phyloP scores from a whole-genome alignment of 2,797 vertebrate species.

The Coccyzus lansbergi region DNA sequence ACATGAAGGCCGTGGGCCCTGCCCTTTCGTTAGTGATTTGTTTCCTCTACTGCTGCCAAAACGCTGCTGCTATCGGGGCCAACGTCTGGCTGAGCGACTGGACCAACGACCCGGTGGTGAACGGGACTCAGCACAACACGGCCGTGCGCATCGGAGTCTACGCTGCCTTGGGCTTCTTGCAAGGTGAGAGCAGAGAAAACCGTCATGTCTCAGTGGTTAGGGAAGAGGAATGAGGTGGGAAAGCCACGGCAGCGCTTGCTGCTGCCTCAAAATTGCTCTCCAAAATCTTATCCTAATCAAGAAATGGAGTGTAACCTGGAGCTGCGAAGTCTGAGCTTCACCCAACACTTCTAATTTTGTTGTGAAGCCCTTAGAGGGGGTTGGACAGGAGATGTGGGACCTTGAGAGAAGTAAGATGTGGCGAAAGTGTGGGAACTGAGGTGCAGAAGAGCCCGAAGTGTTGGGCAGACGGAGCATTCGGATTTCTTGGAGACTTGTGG shows the following conservation, averaged over 20 bases:
- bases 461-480: neutral
- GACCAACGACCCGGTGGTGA: constrained; percentile 83
- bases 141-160: constrained; percentile 88
- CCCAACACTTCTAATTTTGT: neutral
- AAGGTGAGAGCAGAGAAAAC: constrained; percentile 81
- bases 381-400: neutral
- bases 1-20: constrained; percentile 86
- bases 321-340: neutral
- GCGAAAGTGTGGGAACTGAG: neutral
- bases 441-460: neutral
- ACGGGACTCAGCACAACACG: constrained; percentile 75
- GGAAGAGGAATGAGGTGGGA: neutral
- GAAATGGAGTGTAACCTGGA: neutral
- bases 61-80: constrained; percentile 87
- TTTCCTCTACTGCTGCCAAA: constrained; percentile 90
- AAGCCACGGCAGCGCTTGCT: neutral
- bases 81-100: constrained; percentile 95
- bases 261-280: neutral
- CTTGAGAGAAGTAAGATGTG: neutral
- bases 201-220: neutral
- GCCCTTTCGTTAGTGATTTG: constrained; percentile 83
- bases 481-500: neutral
- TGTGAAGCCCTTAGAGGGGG: neutral
- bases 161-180: constrained; percentile 88
- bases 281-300: neutral